Evolutionary conservation across 2,113 vertebrate species (phyloP), one percentile per base, ranked within the genome.

Genomic region (Nettapus auritus): DNA sequence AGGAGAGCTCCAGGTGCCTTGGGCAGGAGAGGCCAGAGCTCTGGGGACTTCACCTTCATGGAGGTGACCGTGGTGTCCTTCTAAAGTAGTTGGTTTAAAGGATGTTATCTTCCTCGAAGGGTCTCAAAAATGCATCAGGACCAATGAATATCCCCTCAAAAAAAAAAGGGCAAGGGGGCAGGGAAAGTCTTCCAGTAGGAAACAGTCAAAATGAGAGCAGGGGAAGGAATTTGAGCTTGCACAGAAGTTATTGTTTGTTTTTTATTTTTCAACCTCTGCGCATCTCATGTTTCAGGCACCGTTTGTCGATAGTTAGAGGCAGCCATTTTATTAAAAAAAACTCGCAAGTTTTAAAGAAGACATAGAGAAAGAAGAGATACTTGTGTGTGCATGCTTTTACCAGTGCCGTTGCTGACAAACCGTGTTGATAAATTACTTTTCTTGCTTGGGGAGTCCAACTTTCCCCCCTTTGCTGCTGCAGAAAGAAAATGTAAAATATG

Each of bases 301-400:
- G 0, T 46, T 84, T 64, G 40, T 68, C 40, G 23, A 67, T 82
- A 92, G 77, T 88, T 96, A 1, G 13, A 82, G 92, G 93, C 90
- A 92, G 77, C 53, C 70, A 70, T 68, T 93, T 94, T 73, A 79
- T 85, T 83, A 68, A 79, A 82, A 92, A 75, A 11, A 48, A 48
- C 0, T 21, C 84, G 48, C 42, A 79, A 93, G 87, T 44, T 93
- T 86, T 73, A 85, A 38, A 67, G 86, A 87, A 87, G 46, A 59
- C 44, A 31, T 5, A 34, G 29, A 86, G 68, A 91, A 86, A 79
- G 52, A n/a, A 56, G 77, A 82, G 6, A 17, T 82, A 53, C 86
- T 34, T 92, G 92, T 81, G 53, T 76, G 44, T 86, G 76, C 88
- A 81, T 20, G 93, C 29, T 66, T 76, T 82, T 46, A 60, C 44